phyloP scores from a whole-genome alignment of 2,888 invertebrate species.

The Thymelicus sylvestris region DNA sequence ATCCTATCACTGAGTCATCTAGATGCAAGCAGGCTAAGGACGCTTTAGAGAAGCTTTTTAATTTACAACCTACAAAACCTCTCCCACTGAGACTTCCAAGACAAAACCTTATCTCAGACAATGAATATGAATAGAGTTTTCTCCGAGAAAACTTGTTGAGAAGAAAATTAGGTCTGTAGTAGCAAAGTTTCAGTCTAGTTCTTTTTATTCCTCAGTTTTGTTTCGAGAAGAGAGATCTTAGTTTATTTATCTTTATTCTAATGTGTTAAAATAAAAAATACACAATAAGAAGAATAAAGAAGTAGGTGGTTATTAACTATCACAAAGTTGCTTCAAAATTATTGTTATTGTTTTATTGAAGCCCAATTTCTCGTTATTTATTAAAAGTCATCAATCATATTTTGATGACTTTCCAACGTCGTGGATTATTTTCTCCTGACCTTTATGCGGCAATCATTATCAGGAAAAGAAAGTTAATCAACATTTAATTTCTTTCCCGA shows the following conservation, averaged over 20 bases:
- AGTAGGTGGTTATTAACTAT: no score
- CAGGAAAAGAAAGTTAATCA: slow-evolving; percentile 28
- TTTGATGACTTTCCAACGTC: background rate
- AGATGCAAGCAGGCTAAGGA: slow-evolving; percentile 5
- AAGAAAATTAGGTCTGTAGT: slow-evolving; percentile 4
- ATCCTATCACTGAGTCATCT: no score
- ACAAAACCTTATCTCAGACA: slow-evolving; percentile 11
- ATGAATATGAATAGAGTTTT: slow-evolving; percentile 11
- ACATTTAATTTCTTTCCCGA: slow-evolving; percentile 10
- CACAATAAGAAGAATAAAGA: no score
- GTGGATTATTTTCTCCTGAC: slow-evolving; percentile 14
- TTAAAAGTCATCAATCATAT: background rate
- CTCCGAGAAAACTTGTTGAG: background rate
- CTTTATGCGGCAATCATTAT: slow-evolving; percentile 13
- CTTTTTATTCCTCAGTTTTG: slow-evolving; percentile 2
- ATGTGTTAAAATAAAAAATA: slow-evolving; percentile 4
- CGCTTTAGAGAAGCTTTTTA: slow-evolving; percentile 19
- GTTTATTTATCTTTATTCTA: no score
- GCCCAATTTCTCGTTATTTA: no score
- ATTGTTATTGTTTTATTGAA: no score
- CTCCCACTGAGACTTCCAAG: slow-evolving; percentile 17
- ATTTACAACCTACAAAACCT: slow-evolving; percentile 28
- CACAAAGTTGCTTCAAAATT: no score
- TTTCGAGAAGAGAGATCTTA: background rate
- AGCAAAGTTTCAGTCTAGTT: background rate